These are phyloP conservation scores for Tonatia bakeri DNA, from an alignment of 2,113 vertebrate genomes.

Conservation along the genomic window DNA sequence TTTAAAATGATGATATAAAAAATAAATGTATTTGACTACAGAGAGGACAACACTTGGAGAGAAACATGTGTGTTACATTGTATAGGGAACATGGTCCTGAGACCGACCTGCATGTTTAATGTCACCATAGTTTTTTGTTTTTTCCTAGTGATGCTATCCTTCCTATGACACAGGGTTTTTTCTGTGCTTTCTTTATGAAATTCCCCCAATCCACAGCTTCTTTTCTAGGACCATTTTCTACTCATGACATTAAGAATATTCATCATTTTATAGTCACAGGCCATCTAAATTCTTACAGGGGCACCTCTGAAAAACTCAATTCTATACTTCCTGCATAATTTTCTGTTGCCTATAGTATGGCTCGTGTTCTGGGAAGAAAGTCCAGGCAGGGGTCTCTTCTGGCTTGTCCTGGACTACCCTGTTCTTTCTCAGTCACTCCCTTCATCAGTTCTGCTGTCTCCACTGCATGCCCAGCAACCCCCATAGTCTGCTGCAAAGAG, in stretches of 20 bases:
- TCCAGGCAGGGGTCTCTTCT: too few species aligned
- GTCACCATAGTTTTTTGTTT: background rate
- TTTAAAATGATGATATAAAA: background rate
- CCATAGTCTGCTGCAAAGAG: background rate
- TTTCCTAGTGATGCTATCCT: background rate
- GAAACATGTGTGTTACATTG: background rate
- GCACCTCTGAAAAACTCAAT: background rate
- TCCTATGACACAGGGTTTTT: background rate
- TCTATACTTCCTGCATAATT: fast-evolving
- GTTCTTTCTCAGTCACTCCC: background rate
- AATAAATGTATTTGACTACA: background rate
- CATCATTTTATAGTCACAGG: background rate
- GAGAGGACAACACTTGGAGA: background rate
- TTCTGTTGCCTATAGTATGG: background rate
- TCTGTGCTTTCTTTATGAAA: background rate
- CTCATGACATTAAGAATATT: background rate
- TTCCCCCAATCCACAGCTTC: fast-evolving
- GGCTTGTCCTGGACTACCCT: background rate
- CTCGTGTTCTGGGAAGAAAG: background rate
- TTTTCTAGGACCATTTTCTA: background rate
- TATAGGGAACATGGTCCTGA: background rate
- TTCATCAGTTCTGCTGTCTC: background rate
- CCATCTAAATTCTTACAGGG: background rate
- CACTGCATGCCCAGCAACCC: background rate
- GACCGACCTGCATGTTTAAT: background rate